Percentiles rank a stretch among this genome's conserved stretches.
phyloP scores from a whole-genome alignment of 2,888 invertebrate species.

The Periphyllus acericola region DNA sequence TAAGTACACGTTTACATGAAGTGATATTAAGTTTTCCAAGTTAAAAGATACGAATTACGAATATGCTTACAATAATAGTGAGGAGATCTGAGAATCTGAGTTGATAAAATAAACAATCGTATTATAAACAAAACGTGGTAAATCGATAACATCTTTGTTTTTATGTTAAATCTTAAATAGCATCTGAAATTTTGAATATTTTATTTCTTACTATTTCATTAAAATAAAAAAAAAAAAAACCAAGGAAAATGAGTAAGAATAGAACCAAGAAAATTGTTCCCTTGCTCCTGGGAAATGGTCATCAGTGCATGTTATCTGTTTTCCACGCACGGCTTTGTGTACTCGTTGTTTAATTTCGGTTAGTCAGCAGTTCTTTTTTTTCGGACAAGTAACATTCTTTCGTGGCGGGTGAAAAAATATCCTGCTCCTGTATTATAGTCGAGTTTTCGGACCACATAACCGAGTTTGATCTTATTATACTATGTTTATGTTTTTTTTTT shows the following conservation, averaged over 20 bases:
- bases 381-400: slow-evolving; percentile 44
- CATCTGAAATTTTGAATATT: not conserved
- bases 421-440: slow-evolving; percentile 4
- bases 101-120: no score
- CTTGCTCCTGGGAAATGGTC: slow-evolving; percentile 30
- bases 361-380: slow-evolving; percentile 50
- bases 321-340: slow-evolving; percentile 53
- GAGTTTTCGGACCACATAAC: slow-evolving; percentile 41
- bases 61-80: no score
- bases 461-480: slow-evolving; percentile 1
- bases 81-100: no score
- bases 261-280: not conserved
- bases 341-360: slow-evolving; percentile 54
- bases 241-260: not conserved
- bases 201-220: not conserved
- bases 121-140: no score
- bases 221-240: not conserved
- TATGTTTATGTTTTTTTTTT: slow-evolving; percentile 1
- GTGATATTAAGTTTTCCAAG: no score
- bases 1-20: no score
- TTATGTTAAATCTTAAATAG: no score
- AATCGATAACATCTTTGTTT: no score
- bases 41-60: no score
- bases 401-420: slow-evolving; percentile 47
- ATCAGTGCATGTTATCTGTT: slow-evolving; percentile 54